Percentiles rank a stretch among this genome's conserved stretches.
Evolutionary conservation across 2,113 vertebrate species (phyloP).

Genomic region (Saguinus imperator): DNA sequence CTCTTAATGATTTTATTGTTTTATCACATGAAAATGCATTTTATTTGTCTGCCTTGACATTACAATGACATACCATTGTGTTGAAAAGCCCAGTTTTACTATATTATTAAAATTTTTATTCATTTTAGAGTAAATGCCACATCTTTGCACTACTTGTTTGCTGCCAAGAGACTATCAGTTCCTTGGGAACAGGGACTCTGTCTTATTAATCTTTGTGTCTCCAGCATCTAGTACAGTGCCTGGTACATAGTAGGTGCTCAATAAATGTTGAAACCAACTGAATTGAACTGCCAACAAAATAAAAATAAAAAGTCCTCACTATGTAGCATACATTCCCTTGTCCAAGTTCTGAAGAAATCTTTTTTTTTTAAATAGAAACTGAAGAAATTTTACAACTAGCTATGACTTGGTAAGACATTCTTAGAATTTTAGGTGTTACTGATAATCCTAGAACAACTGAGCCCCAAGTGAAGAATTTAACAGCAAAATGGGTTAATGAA

Average conservation of each 20-base stretch:
- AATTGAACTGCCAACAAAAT: constrained; percentile 63
- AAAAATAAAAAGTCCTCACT: constrained; percentile 38
- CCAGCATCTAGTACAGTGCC: constrained; percentile 59
- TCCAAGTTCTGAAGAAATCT: background rate
- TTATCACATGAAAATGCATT: constrained; percentile 65
- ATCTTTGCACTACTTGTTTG: constrained; percentile 76
- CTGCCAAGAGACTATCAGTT: constrained; percentile 6
- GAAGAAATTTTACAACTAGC: constrained; percentile 56
- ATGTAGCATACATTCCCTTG: constrained; percentile 41
- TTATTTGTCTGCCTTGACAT: constrained; percentile 68
- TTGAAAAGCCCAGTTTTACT: constrained; percentile 49
- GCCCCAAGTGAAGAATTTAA: background rate
- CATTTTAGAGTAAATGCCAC: constrained; percentile 62
- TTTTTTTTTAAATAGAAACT: constrained; percentile 22
- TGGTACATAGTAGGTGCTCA: constrained; percentile 66
- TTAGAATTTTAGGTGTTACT: constrained; percentile 66
- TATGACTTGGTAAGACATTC: constrained; percentile 63
- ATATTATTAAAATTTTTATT: constrained; percentile 64
- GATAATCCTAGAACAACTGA: background rate
- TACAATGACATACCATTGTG: constrained; percentile 58
- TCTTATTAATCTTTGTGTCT: constrained; percentile 48
- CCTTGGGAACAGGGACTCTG: constrained; percentile 39
- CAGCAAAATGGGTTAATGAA: background rate
- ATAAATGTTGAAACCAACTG: constrained; percentile 52
- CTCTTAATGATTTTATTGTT: constrained; percentile 80